These are phyloP conservation scores for Lichenostomus cassidix DNA, from an alignment of 2,113 vertebrate species.

Conservation along the genomic window DNA sequence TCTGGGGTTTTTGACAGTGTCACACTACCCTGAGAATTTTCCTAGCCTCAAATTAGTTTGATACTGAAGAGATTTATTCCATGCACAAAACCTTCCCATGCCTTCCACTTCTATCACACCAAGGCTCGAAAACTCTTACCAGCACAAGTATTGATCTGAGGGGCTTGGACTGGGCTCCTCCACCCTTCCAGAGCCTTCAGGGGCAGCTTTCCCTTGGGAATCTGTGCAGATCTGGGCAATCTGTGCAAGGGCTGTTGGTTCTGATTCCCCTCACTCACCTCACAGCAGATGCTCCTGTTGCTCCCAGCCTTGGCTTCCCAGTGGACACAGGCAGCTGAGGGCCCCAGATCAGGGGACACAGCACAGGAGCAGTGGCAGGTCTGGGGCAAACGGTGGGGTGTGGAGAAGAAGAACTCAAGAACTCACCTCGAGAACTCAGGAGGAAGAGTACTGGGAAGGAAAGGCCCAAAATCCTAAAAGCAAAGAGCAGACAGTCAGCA, in stretches of 20 bases:
- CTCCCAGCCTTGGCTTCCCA: background rate
- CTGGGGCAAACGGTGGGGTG: background rate
- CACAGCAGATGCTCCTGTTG: background rate
- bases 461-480: background rate
- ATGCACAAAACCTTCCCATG: background rate
- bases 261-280: background rate
- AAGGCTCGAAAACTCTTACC: background rate
- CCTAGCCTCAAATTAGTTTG: too few species aligned
- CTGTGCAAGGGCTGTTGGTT: background rate
- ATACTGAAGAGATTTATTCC: too few species aligned
- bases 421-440: background rate
- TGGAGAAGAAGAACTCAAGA: background rate
- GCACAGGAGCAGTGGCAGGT: accelerated
- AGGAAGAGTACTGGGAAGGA: background rate
- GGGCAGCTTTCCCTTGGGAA: background rate
- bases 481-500: background rate
- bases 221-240: background rate
- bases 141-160: background rate
- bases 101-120: background rate
- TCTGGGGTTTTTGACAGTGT: too few species aligned
- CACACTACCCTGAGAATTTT: too few species aligned
- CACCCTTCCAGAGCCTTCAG: background rate
- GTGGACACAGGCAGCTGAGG: background rate
- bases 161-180: background rate
- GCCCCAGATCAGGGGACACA: background rate